Base-by-base conservation (phyloP, 2,888 invertebrate species). In the Adelognathus sp. region DNA sequence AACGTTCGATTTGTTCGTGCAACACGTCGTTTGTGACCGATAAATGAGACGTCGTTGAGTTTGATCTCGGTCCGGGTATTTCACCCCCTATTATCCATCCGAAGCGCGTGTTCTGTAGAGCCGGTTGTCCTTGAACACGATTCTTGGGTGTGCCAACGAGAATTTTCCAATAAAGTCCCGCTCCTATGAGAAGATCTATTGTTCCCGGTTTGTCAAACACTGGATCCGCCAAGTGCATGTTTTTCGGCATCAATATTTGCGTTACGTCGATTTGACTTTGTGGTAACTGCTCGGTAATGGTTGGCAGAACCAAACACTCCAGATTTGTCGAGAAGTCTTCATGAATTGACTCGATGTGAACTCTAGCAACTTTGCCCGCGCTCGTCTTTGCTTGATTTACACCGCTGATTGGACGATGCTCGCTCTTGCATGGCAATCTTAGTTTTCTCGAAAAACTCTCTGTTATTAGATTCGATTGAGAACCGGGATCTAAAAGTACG, bases 31-130 rank as follows among this genome's bases (percentile, higher is more conserved):
- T 52, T 11, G 60, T 60, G 16, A 71, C 39, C 24, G 58, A 4
- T 24, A 46, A 14, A 46, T 46, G 21, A 5, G 54, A 36, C 1
- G n/a, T 1, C n/a, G 29, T 7, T 33, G 61, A 18, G 4, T 24
- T 18, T 2, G 56, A 11, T 50, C 7, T 4, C 3, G 6, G 52
- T n/a, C 18, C 61, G 3, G 31, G 9, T 5, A 80, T 73, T 71
- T 76, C 56, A 9, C 80, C 78, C 1, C 80, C 66, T 1, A 76
- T 60, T 0, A 81, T 46, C 78, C 81, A 81, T n/a, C 81, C 81
- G 0, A 83, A 44, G 1, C 9, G 39, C 5, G 81, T 81, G 18
- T 81, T 81, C 11, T 83, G 83, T 1, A 80, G 56, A 1, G 54
- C 33, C 4, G 54, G 60, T 11, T 76, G 64, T n/a, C 31, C 54